phyloP scores from a whole-genome alignment of 1,140 invertebrate species.

The Drosophila sechellia region DNA sequence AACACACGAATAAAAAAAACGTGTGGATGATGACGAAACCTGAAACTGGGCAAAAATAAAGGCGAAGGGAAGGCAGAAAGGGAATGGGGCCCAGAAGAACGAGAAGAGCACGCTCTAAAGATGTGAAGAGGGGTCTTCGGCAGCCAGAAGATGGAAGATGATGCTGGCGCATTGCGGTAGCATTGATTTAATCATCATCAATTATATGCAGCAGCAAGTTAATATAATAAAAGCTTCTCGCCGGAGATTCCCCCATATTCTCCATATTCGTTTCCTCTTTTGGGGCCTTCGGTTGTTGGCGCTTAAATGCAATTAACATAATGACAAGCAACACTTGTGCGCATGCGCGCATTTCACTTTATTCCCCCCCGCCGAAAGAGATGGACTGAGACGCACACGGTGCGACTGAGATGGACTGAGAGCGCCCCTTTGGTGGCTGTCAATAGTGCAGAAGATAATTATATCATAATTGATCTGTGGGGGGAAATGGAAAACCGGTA shows the following conservation, averaged over 20 bases:
- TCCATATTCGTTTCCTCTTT: conserved; percentile 24
- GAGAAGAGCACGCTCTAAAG: conserved; percentile 17
- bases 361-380: conserved; percentile 21
- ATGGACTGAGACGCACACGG: conserved; percentile 5
- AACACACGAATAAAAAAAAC: neutral
- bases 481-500: conserved; percentile 61
- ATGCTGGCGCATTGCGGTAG: conserved; percentile 76
- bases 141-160: conserved; percentile 35
- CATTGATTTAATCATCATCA: conserved; percentile 83
- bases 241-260: conserved; percentile 22
- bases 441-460: conserved; percentile 78
- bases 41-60: conserved; percentile 39
- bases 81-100: conserved; percentile 5
- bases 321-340: conserved; percentile 82
- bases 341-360: conserved; percentile 79
- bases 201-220: conserved; percentile 83
- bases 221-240: conserved; percentile 78
- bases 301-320: conserved; percentile 82
- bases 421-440: conserved; percentile 47
- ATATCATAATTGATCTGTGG: conserved; percentile 77
- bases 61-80: neutral
- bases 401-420: neutral
- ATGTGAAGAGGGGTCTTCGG: neutral
- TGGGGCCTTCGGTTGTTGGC: conserved; percentile 51
- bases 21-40: conserved; percentile 38